Evolutionary conservation across 2,113 vertebrate species (phyloP).

Genomic region (Spheniscus mendiculus): DNA sequence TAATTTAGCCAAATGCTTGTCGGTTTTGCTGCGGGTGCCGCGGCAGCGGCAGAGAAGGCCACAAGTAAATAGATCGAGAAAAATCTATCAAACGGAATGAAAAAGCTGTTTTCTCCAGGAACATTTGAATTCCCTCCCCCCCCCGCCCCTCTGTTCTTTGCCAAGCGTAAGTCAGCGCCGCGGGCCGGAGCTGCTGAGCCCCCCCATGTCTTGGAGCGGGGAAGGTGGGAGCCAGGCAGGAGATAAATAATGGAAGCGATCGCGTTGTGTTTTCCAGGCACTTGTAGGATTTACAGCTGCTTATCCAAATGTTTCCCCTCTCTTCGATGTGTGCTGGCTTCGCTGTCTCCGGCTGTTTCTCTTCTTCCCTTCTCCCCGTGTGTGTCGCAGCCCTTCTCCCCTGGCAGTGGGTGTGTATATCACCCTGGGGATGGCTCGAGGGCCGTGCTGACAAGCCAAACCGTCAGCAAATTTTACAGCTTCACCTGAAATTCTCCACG

Average conservation of each 20-base stretch:
- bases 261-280: not conserved
- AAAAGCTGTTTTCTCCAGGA: conserved; percentile 25
- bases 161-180: conserved; percentile 21
- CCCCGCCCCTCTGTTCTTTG: not conserved
- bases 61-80: conserved; percentile 42
- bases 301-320: not conserved
- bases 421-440: not conserved
- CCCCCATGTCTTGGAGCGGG: not conserved
- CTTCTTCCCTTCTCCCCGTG: not conserved
- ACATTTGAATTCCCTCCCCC: conserved; percentile 32
- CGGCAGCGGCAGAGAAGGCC: not conserved
- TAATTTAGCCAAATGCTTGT: not conserved
- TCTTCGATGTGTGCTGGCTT: not conserved
- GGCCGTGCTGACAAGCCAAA: not conserved
- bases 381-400: not conserved
- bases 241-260: conserved; percentile 31
- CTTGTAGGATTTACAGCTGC: conserved; percentile 27
- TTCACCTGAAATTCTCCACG: not conserved
- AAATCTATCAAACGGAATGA: conserved; percentile 48
- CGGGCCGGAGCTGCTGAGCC: not conserved
- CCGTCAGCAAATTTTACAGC: conserved; percentile 14
- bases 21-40: not conserved
- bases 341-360: not conserved
- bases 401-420: not conserved
- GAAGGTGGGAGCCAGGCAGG: not conserved